These are phyloP conservation scores for Oryzias javanicus DNA, from an alignment of 2,113 vertebrate genomes.

Conservation along the genomic window DNA sequence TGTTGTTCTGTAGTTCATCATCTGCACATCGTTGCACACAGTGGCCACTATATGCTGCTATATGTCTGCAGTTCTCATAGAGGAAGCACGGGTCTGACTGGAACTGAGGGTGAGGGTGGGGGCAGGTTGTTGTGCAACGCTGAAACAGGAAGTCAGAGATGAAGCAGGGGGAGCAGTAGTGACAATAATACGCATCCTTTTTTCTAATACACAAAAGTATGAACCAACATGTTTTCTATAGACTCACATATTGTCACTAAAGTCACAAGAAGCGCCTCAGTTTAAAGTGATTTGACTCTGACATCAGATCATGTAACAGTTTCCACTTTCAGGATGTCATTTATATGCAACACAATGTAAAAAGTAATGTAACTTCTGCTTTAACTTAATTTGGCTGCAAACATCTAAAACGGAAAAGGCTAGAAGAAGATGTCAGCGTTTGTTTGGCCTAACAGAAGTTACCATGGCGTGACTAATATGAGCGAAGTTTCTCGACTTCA, in stretches of 20 bases:
- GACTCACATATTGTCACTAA: no score
- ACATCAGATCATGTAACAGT: no score
- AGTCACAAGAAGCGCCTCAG: not conserved
- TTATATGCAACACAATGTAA: not conserved
- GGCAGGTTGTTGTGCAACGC: slow-evolving; percentile 37
- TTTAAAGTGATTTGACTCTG: not conserved
- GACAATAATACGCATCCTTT: not conserved
- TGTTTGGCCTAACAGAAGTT: not conserved
- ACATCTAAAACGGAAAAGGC: no score
- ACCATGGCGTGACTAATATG: no score
- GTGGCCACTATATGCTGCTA: not conserved
- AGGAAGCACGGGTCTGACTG: slow-evolving; percentile 23
- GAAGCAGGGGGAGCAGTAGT: slow-evolving; percentile 49
- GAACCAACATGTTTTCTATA: no score
- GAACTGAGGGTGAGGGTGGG: not conserved
- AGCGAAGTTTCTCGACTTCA: not conserved
- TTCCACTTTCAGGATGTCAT: no score
- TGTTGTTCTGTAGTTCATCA: no score
- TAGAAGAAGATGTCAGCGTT: not conserved
- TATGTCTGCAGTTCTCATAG: slow-evolving; percentile 8
- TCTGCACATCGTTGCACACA: not conserved
- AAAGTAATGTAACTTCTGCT: not conserved
- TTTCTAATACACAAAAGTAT: not conserved
- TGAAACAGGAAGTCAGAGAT: slow-evolving; percentile 62
- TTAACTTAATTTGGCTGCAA: not conserved